Evolutionary conservation across 2,797 vertebrate genomes (phyloP), one percentile per base, ranked within the genome.

Genomic region (Peromyscus nudipes): DNA sequence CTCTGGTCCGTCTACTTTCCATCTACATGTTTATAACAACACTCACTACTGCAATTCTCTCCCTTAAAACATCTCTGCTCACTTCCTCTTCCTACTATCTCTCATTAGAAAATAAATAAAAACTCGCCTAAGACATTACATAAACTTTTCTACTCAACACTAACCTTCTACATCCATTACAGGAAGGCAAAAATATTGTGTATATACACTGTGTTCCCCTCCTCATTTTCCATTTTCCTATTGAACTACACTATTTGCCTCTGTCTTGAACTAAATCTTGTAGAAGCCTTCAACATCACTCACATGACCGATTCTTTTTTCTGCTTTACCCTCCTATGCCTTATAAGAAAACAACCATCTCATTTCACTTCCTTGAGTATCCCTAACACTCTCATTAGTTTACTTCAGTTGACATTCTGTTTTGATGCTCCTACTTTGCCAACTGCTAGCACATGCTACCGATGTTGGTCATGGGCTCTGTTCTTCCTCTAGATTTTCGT

Each of bases 401-500:
- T 96, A 60, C 0, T 25, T 85, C 67, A 69, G 34, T 77, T 21
- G 1, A 65, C 80, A 60, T 65, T 82, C 52, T 25, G 76, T 64
- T 81, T 67, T 31, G 81, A 21, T 64, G 16, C 75, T 73, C 52
- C 29, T 83, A 73, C 6, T 88, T 31, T 88, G n/a, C 21, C 34
- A 81, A 37, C 0, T 60, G 55, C 34, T 82, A 82, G n/a, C 5
- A 52, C 19, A 92, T 6, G 80, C 25, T 49, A 77, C 6, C 69
- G 46, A 81, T 16, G 6, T 14, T 82, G 16, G 55, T 82, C 67
- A 23, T 57, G 12, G 34, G 21, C 21, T 10, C 34, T 65, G 40
- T 92, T 89, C 40, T 73, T 84, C 46, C 89, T 92, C 40, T n/a
- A 86, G 21, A 86, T 86, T 86, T 40, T 86, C 21, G 12, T 69